Percentiles rank a stretch among this genome's conserved stretches.
These are phyloP conservation scores for Muraenolepis orangiensis DNA, from an alignment of 2,797 vertebrate species.

Conservation along the genomic window DNA sequence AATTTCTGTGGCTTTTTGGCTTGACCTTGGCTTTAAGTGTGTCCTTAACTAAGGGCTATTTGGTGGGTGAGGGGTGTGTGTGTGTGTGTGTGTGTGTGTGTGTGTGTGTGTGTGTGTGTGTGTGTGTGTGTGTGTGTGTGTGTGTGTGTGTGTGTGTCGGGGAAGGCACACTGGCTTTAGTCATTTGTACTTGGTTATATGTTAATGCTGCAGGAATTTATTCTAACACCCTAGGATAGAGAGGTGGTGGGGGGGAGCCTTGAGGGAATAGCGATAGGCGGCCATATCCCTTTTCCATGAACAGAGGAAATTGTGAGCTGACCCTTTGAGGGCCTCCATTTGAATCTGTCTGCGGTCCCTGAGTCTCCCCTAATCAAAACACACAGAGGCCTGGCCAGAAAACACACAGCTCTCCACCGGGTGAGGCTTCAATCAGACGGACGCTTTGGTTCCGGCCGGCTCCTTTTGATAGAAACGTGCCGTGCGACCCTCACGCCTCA, in stretches of 20 bases:
- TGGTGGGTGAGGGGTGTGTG: slow-evolving; percentile 26
- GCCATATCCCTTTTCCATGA: slow-evolving; percentile 61
- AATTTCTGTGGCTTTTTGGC: slow-evolving; percentile 52
- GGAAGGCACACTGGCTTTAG: slow-evolving; percentile 52
- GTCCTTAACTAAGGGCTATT: slow-evolving; percentile 67
- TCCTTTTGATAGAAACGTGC: slow-evolving; percentile 43
- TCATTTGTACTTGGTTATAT: slow-evolving; percentile 68
- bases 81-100: not conserved
- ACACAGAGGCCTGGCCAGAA: slow-evolving; percentile 59
- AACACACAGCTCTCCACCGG: slow-evolving; percentile 52
- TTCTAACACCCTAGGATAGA: slow-evolving; percentile 51
- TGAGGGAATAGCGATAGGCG: slow-evolving; percentile 55
- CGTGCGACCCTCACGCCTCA: slow-evolving; percentile 21
- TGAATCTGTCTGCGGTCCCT: slow-evolving; percentile 60
- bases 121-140: not conserved
- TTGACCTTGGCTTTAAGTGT: slow-evolving; percentile 65
- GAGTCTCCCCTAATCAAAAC: slow-evolving; percentile 56
- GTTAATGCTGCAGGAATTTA: slow-evolving; percentile 67
- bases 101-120: not conserved
- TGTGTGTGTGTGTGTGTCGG: not conserved
- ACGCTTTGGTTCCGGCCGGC: slow-evolving; percentile 52
- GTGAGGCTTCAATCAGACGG: slow-evolving; percentile 50
- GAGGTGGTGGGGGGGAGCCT: slow-evolving; percentile 25
- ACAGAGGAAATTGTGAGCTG: slow-evolving; percentile 64
- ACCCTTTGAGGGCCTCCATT: slow-evolving; percentile 61